Evolutionary conservation across 2,113 vertebrate genomes (phyloP).

Genomic region (Rhipidura dahli): DNA sequence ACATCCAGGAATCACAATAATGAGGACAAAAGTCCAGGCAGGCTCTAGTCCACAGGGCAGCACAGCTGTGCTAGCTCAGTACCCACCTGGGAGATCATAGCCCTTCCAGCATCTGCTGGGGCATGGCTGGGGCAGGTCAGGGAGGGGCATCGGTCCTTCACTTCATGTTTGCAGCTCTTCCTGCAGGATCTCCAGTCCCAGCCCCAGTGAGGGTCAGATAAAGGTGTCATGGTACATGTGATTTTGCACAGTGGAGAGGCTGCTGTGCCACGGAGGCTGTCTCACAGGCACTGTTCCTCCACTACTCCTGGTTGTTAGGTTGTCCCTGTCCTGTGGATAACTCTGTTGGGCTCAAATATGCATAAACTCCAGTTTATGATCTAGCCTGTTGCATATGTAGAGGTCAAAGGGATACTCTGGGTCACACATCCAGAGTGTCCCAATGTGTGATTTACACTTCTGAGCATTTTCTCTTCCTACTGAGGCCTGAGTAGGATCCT

Average conservation of each 20-base stretch:
- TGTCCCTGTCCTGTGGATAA: not conserved
- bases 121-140: not conserved
- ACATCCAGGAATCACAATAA: not conserved
- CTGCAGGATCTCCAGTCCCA: not conserved
- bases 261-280: not conserved
- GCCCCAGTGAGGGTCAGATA: not conserved
- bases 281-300: not conserved
- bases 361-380: not conserved
- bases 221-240: not conserved
- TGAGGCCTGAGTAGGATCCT: not conserved
- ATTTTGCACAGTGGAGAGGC: not conserved
- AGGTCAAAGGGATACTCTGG: not conserved
- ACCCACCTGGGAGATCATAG: not conserved
- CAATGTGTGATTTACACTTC: not conserved
- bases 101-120: not conserved
- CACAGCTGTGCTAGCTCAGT: not conserved
- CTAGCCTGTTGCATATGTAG: fast-evolving
- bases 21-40: not conserved
- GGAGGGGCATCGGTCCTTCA: not conserved
- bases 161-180: not conserved
- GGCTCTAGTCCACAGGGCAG: not conserved
- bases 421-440: not conserved
- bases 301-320: not conserved
- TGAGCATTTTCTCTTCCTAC: not conserved
- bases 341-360: not conserved